Conservation (phyloP, 64 coral and sea anemone species). For the Hydrozoanthus tunicans region DNA sequence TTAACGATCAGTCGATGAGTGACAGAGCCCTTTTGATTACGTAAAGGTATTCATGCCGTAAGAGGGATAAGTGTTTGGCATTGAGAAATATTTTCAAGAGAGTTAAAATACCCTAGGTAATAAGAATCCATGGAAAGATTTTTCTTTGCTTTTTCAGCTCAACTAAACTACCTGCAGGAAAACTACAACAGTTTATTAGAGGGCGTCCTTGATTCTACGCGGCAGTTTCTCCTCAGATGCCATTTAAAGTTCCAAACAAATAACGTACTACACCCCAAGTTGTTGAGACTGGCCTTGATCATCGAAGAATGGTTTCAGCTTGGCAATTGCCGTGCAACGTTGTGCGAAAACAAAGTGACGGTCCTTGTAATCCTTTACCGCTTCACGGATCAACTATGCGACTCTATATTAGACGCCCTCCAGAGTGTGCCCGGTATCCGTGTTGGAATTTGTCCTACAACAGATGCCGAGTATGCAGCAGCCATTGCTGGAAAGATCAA, state of each 20-base stretch:
- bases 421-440: slow-evolving; percentile 25
- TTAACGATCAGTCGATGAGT: too few species aligned
- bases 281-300: slow-evolving; percentile 27
- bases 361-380: slow-evolving; percentile 34
- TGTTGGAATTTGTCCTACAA: slow-evolving; percentile 31
- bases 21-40: too few species aligned
- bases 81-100: too few species aligned
- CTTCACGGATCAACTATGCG: slow-evolving; percentile 21
- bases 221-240: slow-evolving; percentile 64
- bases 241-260: slow-evolving; percentile 70
- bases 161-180: slow-evolving; percentile 67
- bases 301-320: slow-evolving; percentile 10
- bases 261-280: slow-evolving; percentile 83
- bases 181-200: slow-evolving; percentile 52
- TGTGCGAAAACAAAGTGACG: slow-evolving; percentile 23
- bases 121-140: not conserved
- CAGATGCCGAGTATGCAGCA: not conserved
- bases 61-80: too few species aligned
- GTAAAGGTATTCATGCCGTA: too few species aligned
- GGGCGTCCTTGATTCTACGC: slow-evolving; percentile 63
- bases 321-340: not conserved
- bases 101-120: not conserved
- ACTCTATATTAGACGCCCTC: slow-evolving; percentile 41
- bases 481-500: not conserved
- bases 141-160: slow-evolving; percentile 52